These are phyloP conservation scores for Dreissena rostriformis DNA, from an alignment of 1,140 invertebrate genomes.

Conservation along the genomic window DNA sequence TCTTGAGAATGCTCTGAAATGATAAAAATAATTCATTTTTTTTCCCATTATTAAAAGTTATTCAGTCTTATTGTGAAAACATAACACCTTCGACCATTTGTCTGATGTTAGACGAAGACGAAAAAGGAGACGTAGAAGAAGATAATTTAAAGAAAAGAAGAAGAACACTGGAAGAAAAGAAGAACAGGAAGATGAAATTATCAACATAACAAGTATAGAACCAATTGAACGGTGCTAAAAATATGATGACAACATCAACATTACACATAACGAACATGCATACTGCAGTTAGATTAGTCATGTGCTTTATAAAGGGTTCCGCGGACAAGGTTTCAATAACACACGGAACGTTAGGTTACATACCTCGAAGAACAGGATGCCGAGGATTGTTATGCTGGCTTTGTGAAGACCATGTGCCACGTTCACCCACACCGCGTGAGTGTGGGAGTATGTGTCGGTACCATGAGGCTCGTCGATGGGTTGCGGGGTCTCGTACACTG, in stretches of 20 bases:
- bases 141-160: too few species aligned
- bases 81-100: too few species aligned
- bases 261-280: not conserved
- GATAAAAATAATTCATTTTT: conserved; percentile 3
- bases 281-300: not conserved
- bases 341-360: conserved; percentile 23
- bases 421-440: conserved; percentile 62
- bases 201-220: too few species aligned
- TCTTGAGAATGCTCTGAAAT: conserved; percentile 40
- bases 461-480: too few species aligned
- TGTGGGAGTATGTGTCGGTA: too few species aligned
- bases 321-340: not conserved
- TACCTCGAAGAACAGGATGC: conserved; percentile 68
- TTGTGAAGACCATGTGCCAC: conserved; percentile 69
- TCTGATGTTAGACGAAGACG: too few species aligned
- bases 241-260: too few species aligned
- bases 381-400: conserved; percentile 68
- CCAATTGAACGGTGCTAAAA: too few species aligned
- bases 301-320: not conserved
- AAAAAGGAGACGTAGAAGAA: too few species aligned
- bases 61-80: not conserved
- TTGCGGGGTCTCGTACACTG: too few species aligned
- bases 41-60: too few species aligned
- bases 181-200: too few species aligned
- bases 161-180: not conserved